phyloP scores from a whole-genome alignment of 2,888 invertebrate genomes.

The Drosophila antonietae region DNA sequence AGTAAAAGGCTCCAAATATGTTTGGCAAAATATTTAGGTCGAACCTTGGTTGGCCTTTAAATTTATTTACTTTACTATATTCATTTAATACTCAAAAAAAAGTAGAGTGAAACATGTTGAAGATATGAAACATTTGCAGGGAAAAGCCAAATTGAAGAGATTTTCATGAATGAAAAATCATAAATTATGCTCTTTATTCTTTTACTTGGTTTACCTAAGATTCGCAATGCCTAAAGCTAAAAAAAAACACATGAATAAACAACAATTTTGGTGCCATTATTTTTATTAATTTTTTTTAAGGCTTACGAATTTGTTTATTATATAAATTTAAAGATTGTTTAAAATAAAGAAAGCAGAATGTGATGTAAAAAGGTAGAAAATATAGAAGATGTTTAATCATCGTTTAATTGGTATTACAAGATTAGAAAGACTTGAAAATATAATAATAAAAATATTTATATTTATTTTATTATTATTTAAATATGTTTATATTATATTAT shows the following conservation, averaged over 20 bases:
- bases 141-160: not conserved
- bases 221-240: not conserved
- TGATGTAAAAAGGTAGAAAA: no score
- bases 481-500: no score
- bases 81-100: not conserved
- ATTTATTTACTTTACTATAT: not conserved
- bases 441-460: no score
- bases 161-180: not conserved
- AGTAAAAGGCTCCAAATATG: slow-evolving; percentile 13
- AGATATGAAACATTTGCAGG: no score
- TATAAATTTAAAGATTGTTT: no score
- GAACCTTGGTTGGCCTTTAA: slow-evolving; percentile 5
- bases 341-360: no score
- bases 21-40: slow-evolving; percentile 3
- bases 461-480: no score
- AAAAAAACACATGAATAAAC: slow-evolving; percentile 3
- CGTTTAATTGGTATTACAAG: no score
- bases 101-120: not conserved
- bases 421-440: no score
- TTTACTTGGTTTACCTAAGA: not conserved
- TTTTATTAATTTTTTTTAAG: not conserved
- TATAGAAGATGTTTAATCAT: no score
- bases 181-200: slow-evolving; percentile 6
- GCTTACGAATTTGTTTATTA: no score
- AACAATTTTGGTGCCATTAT: not conserved